Evolutionary conservation across 1,140 invertebrate species (phyloP).

Genomic region (Plutomurus gul): DNA sequence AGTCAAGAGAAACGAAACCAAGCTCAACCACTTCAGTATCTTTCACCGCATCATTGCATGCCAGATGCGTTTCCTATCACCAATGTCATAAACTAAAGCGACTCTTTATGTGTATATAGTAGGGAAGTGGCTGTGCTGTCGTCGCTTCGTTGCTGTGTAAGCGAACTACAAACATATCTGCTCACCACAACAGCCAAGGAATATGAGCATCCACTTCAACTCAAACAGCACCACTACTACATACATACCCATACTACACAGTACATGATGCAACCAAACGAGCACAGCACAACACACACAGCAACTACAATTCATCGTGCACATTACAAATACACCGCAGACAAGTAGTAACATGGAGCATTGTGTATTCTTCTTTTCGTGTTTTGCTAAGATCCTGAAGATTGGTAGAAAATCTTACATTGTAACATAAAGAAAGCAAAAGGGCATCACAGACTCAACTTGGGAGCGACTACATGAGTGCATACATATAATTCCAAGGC

Average conservation of each 20-base stretch:
- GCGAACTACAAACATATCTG: too few species aligned
- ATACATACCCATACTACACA: too few species aligned
- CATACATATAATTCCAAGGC: neutral
- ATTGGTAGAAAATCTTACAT: neutral
- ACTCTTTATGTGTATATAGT: neutral
- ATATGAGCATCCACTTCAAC: too few species aligned
- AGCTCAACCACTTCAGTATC: neutral
- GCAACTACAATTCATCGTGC: too few species aligned
- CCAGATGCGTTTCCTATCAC: conserved; percentile 11
- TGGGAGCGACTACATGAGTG: neutral
- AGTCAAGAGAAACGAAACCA: conserved; percentile 5
- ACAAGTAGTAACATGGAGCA: neutral
- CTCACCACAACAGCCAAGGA: too few species aligned
- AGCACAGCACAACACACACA: too few species aligned
- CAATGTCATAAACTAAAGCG: neutral
- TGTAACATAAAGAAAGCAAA: neutral
- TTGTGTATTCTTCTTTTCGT: neutral
- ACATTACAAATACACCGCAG: neutral
- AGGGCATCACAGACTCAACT: neutral
- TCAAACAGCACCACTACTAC: too few species aligned
- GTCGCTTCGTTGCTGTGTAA: too few species aligned
- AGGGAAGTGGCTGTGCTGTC: too few species aligned
- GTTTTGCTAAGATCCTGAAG: neutral
- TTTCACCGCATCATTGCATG: neutral
- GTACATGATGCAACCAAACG: too few species aligned